Evolutionary conservation across 1,140 invertebrate species (phyloP).

Genomic region (Drosophila kepulauana): DNA sequence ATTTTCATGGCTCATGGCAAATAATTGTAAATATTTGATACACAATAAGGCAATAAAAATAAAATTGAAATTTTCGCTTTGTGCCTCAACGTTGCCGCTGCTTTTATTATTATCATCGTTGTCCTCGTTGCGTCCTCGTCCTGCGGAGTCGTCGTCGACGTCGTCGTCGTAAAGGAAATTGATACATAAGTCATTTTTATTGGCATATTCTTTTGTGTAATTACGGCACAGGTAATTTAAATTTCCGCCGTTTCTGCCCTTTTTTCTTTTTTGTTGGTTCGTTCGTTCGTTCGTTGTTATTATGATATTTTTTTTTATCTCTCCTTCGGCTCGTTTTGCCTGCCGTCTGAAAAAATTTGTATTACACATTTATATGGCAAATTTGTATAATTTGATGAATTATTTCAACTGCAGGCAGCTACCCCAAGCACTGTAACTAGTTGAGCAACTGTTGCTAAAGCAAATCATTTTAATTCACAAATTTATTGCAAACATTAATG

Average conservation of each 20-base stretch:
- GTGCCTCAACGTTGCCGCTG: conserved; percentile 30
- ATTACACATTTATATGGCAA: background rate
- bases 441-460: too few species aligned
- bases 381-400: background rate
- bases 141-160: conserved; percentile 27
- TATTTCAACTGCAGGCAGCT: background rate
- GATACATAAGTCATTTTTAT: conserved; percentile 84
- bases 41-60: conserved; percentile 84
- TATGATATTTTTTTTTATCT: conserved; percentile 17
- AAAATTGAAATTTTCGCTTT: conserved; percentile 82
- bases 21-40: conserved; percentile 85
- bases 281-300: too few species aligned
- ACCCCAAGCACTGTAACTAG: too few species aligned
- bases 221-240: conserved; percentile 80
- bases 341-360: background rate
- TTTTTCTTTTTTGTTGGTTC: conserved; percentile 17
- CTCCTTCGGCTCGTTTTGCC: background rate
- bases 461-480: too few species aligned
- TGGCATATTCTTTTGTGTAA: conserved; percentile 84
- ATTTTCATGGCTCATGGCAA: conserved; percentile 73
- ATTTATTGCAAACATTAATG: too few species aligned
- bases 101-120: conserved; percentile 76
- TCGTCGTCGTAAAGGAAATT: conserved; percentile 77
- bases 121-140: conserved; percentile 23
- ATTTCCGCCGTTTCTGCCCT: conserved; percentile 56